Evolutionary conservation across 2,888 invertebrate species (phyloP), one percentile per base, ranked within the genome.

Genomic region (Myopa tessellatipennis): DNA sequence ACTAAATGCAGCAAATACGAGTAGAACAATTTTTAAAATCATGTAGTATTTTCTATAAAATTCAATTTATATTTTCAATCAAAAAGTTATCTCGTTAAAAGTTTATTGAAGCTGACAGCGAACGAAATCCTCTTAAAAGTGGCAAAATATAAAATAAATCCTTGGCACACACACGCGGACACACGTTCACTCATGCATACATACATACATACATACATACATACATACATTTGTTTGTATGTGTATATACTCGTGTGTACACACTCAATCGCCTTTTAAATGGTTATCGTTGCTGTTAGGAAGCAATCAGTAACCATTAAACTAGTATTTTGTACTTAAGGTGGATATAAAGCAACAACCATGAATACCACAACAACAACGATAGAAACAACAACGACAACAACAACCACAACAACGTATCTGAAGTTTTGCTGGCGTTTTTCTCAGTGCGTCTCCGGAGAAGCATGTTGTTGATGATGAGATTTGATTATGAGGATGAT

Each of bases 111-210:
- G 1, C 3, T 45, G 45, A 6, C 26, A 26, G 26, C 26, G 7
- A 10, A 45, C 45, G 45, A 45, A 45, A 45, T 45, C 12, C 36
- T 18, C 63, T 55, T 55, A 26, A 63, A 63, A 63, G 8, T 63
- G 63, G 26, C 63, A 60, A 60, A 60, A 60, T 60, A 16, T 63
- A 5, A 36, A 63, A 63, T 63, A 63, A 63, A 14, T n/a, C 63
- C 12, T 36, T 12, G n/a, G 18, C 26, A 34, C 6, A 63, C 34
- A 4, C 26, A 34, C 6, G 6, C 34, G 12, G 6, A 38, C 8
- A 38, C 72, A 58, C 55, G 18, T 58, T 26, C 12, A 55, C 38
- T 10, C 36, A 58, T 14, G 34, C 68, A 40, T 18, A 68, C 68
- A 69, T 38, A 72, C 58, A 72, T 36, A 60, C 38, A 58, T n/a